Base-by-base conservation (phyloP, 2,888 invertebrate genomes). In the Pseudeuparius sepicola region DNA sequence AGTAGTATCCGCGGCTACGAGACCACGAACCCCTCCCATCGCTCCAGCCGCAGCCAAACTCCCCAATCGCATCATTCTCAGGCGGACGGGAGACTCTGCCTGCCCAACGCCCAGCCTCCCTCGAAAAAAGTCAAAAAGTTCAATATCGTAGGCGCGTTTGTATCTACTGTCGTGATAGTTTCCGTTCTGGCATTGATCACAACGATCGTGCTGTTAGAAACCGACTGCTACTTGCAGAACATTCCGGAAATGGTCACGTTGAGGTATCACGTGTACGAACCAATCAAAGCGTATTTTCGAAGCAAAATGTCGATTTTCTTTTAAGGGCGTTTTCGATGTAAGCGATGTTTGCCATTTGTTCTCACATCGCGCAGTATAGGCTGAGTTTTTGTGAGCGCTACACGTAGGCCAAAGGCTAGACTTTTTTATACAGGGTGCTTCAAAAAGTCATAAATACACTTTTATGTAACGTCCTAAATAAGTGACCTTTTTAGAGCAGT, bases 221-320 rank as follows among this genome's bases (percentile, higher is more conserved):
- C 82, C 11, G 85, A 87, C 59, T 72, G 74, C 37, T 67, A 70
- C 18, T 60, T 87, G 40, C 73, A 78, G 40, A 75, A 78, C 53
- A 73, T 78, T 54, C 87, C 87, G 15, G 87, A 88, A 64, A 73
- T 88, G 63, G 51, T 75, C 20, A 70, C 80, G 30, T 68, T 88
- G 36, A 73, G 78, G 41, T 75, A 78, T 49, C 82, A 85, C 53
- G 84, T 87, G 63, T 89, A 88, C 63, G 76, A 79, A 51, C 87
- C 88, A 14, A 66, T 85, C 36, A 87, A 86, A 60, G 78, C 85
- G 54, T 84, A 78, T 61, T 61, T 84, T 47, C 70, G 71, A 53
- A 68, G 66, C 50, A 76, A 75, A 55, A 64, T 77, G 39, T 65
- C 69, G 13, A 65, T 73, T 56, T 65, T 75, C 54, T 76, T 75